Conservation (phyloP, 2,888 invertebrate genomes). For the Ormyrus labotus region DNA sequence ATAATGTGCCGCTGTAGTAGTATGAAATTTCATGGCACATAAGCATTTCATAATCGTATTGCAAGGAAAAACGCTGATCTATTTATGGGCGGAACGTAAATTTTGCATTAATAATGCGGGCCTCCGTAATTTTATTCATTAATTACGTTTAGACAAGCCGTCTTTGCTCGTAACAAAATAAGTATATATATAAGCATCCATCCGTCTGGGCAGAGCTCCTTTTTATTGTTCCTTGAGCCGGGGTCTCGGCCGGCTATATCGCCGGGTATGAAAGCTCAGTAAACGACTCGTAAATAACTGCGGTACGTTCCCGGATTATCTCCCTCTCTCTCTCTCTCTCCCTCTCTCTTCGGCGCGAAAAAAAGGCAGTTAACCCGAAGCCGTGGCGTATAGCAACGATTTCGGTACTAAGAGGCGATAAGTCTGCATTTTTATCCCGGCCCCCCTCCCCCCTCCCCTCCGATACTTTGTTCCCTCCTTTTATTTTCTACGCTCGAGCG, state of each 20-base stretch:
- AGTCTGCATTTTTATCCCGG: slow-evolving; percentile 41
- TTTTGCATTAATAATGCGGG: too few species aligned
- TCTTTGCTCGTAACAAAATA: too few species aligned
- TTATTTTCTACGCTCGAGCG: too few species aligned
- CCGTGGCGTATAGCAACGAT: slow-evolving; percentile 19
- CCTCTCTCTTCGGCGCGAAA: background rate
- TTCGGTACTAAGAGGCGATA: slow-evolving; percentile 48
- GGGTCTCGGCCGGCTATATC: slow-evolving; percentile 15
- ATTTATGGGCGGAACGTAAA: too few species aligned
- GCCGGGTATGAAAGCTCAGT: slow-evolving; percentile 43
- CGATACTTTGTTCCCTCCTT: slow-evolving; percentile 30
- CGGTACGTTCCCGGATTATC: slow-evolving; percentile 48
- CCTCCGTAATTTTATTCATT: too few species aligned
- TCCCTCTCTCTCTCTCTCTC: slow-evolving; percentile 5
- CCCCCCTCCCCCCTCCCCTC: too few species aligned
- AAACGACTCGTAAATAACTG: slow-evolving; percentile 55
- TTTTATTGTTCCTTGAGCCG: slow-evolving; percentile 10
- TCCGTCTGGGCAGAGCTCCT: background rate
- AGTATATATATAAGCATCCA: too few species aligned
- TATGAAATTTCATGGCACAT: too few species aligned
- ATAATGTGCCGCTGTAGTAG: too few species aligned
- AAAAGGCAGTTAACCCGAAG: slow-evolving; percentile 34
- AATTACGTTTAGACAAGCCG: too few species aligned
- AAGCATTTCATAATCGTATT: too few species aligned
- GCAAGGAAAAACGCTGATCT: too few species aligned